Base-by-base conservation (phyloP, 2,888 invertebrate species). In the Miltochrista miniata region DNA sequence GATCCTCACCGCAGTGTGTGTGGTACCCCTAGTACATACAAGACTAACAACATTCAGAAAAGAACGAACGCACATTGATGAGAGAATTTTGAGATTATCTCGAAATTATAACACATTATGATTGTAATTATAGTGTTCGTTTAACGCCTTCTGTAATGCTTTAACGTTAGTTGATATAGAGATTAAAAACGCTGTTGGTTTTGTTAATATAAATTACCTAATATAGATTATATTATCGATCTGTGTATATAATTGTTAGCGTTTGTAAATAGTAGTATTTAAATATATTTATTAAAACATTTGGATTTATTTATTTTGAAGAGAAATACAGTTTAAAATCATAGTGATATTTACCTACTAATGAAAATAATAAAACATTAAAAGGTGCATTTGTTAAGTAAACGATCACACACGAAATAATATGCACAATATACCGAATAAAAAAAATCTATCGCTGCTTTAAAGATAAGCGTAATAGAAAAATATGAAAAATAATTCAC, bases 111-210 rank as follows among this genome's bases (percentile, higher is more conserved):
- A 36, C 30, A 34, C 18, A 29, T 58, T 62, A 70, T 61, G 51
- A 68, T 72, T 63, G 61, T 65, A 68, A 71, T 40, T 59, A 81
- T 79, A 81, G 83, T 84, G 85, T 86, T 87, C 83, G 81, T 85
- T 88, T 86, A 72, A 81, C 83, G 91, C 90, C 90, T 90, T 90
- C 82, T 79, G 75, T 81, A 83, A 89, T 87, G 91, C 90, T 90
- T 90, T 90, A 90, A 90, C 64, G 76, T 81, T 87, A 88, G 85
- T 81, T 68, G 76, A 79, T 71, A 83, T 57, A 73, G 83, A 85
- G 79, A 78, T 76, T 24, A 43, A 43, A 35, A 43, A 81, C 70
- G 81, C 79, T 79, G 78, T 74, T 76, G 70, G 74, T 75, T 79
- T 76, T 74, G 73, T 56, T 59, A 56, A 68, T 7, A 31, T 31